Evolutionary conservation across 1,140 invertebrate species (phyloP), one percentile per base, ranked within the genome.

Genomic region (Anthonomus grandis): DNA sequence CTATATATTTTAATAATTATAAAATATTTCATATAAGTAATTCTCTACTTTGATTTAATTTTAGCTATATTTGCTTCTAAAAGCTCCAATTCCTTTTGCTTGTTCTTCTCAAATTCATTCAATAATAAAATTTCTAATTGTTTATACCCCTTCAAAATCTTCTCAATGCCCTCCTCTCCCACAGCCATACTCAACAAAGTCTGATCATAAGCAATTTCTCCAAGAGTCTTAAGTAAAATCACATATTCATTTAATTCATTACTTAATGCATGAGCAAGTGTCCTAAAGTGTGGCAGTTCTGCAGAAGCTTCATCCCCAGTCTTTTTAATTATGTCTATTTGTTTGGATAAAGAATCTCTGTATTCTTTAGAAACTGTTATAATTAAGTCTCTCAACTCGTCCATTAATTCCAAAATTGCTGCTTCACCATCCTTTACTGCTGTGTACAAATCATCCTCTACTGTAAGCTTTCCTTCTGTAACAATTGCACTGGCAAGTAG

Each of bases 321-420:
- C 24, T 37, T 53, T 46, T 61, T 24, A 9, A 62, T 68, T 13
- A 72, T 53, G 31, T 69, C 61, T 19, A 73, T 73, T 65, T 73
- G 71, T 47, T 66, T 67, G 21, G 42, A 38, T 9, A 71, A 24
- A 55, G 62, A 68, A 25, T 52, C 48, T 39, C 66, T 54, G 54
- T 73, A 73, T 45, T 70, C 63, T 39, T 65, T 53, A 27, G 67
- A 66, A 18, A 61, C 63, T 22, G 62, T 62, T 9, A 58, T 42
- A 17, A 73, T 56, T 15, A 64, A 60, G 2, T 63, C 50, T 47
- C 62, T 49, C 12, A 73, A 47, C 1, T 62, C 50, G 12, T 64
- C 24, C 60, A 73, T 70, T 4, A 73, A 46, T 36, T 68, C 38
- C 3, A 61, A 21, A 13, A 71, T 27, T 27, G 66, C 66, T 24